Evolutionary conservation across 92 coral and sea anemone genomes (phyloP).

Genomic region (Pocillopora meandrina): DNA sequence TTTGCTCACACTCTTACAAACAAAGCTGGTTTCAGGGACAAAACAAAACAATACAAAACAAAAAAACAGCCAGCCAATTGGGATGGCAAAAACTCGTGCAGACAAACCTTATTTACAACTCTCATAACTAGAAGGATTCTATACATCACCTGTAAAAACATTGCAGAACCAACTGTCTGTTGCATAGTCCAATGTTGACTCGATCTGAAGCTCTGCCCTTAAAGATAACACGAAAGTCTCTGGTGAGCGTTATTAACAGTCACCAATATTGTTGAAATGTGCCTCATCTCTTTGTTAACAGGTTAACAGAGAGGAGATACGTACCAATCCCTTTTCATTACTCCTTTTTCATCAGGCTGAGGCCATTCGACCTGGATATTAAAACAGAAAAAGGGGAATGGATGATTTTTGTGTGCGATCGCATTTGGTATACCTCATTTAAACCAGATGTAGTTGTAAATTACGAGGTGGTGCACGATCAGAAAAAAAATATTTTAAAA

Average conservation of each 20-base stretch:
- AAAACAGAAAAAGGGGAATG: neutral
- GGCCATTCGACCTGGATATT: slow-evolving; percentile 76
- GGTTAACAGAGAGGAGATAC: neutral
- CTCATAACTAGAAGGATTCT: neutral
- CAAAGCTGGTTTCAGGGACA: too few relatives aligned
- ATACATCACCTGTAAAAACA: slow-evolving; percentile 60
- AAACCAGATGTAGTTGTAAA: neutral
- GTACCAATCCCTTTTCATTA: slow-evolving; percentile 71
- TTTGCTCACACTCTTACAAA: too few relatives aligned
- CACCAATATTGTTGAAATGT: neutral
- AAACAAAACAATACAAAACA: too few relatives aligned
- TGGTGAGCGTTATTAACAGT: neutral
- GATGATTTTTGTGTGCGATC: too few relatives aligned
- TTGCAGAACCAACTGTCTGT: slow-evolving; percentile 81
- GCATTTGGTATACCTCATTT: too few relatives aligned
- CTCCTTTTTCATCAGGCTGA: slow-evolving; percentile 65
- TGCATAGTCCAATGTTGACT: slow-evolving; percentile 72
- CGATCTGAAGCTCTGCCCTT: slow-evolving; percentile 85
- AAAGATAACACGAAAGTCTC: neutral
- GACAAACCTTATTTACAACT: neutral
- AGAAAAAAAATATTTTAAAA: slow-evolving; percentile 44
- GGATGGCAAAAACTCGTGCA: neutral
- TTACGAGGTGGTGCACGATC: too few relatives aligned
- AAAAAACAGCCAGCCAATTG: neutral
- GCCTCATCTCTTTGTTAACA: neutral